Evolutionary conservation across 2,888 invertebrate species (phyloP).

Genomic region (Carterocephalus palaemon): DNA sequence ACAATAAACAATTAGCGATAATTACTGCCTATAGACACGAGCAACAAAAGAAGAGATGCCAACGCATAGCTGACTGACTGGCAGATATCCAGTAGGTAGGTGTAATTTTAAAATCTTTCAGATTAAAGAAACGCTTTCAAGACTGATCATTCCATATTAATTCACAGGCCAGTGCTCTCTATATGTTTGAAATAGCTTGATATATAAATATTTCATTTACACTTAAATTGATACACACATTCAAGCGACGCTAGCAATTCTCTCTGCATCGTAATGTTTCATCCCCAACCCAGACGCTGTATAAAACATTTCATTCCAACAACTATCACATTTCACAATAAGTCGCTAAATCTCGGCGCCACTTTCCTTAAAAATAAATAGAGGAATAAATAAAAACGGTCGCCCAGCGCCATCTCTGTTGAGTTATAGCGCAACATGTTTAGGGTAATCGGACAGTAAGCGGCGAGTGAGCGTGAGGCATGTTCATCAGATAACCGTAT

Average conservation of each 20-base stretch:
- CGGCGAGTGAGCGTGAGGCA: slow-evolving; percentile 37
- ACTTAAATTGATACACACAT: no score
- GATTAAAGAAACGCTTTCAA: no score
- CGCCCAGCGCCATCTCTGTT: slow-evolving; percentile 20
- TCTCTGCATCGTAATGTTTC: neutral
- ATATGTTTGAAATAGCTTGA: no score
- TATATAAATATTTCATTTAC: no score
- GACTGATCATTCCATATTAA: no score
- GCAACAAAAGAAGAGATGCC: no score
- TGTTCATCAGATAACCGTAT: slow-evolving; percentile 49
- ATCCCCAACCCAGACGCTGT: slow-evolving; percentile 8
- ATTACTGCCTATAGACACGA: no score
- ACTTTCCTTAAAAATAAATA: slow-evolving; percentile 21
- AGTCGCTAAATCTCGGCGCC: slow-evolving; percentile 19
- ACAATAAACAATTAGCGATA: no score
- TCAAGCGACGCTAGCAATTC: neutral
- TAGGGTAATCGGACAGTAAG: slow-evolving; percentile 26
- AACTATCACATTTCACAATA: slow-evolving; percentile 22
- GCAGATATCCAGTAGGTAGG: no score
- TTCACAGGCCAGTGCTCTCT: no score
- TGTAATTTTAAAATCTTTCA: no score
- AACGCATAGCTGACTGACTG: no score
- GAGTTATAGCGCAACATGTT: slow-evolving; percentile 22
- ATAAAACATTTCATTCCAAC: slow-evolving; percentile 15
- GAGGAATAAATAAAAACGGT: slow-evolving; percentile 12